Evolutionary conservation across 2,797 vertebrate species (phyloP).

Genomic region (Lagodon rhomboides): DNA sequence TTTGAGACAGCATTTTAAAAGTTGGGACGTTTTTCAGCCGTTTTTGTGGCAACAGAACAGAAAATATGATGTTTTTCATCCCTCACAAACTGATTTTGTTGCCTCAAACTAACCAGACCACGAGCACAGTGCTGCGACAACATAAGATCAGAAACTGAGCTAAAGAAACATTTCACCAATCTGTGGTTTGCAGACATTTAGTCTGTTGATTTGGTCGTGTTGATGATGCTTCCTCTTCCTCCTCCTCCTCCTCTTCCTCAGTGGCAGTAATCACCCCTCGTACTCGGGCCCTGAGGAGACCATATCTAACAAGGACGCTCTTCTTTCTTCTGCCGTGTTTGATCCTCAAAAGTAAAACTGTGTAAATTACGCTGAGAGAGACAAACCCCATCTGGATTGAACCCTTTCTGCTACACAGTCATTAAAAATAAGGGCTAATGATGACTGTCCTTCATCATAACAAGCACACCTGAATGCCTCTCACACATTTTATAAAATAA

Average conservation of each 20-base stretch:
- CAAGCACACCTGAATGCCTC: constrained; percentile 7
- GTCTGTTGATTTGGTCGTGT: neutral
- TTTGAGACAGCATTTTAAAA: no score
- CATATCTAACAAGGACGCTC: constrained; percentile 60
- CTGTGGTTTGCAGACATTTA: no score
- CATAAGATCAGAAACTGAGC: no score
- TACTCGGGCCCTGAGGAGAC: constrained; percentile 48
- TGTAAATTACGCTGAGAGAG: constrained; percentile 67
- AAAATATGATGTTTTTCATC: no score
- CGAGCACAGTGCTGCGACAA: no score
- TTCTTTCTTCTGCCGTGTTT: constrained; percentile 63
- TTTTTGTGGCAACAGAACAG: no score
- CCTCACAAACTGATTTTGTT: no score
- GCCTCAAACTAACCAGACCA: no score
- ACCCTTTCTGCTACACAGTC: constrained; percentile 63
- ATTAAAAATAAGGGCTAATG: constrained; percentile 60
- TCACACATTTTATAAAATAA: constrained; percentile 6
- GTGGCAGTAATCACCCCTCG: constrained; percentile 37
- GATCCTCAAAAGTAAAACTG: constrained; percentile 77
- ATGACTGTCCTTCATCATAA: constrained; percentile 47
- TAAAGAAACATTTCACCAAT: no score
- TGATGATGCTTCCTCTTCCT: neutral
- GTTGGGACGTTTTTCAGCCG: no score
- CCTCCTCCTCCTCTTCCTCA: neutral
- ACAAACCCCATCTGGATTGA: constrained; percentile 70